Percentiles rank a stretch among this genome's conserved stretches.
Conservation (phyloP, 2,113 vertebrate genomes). For the Corythoichthys intestinalis region DNA sequence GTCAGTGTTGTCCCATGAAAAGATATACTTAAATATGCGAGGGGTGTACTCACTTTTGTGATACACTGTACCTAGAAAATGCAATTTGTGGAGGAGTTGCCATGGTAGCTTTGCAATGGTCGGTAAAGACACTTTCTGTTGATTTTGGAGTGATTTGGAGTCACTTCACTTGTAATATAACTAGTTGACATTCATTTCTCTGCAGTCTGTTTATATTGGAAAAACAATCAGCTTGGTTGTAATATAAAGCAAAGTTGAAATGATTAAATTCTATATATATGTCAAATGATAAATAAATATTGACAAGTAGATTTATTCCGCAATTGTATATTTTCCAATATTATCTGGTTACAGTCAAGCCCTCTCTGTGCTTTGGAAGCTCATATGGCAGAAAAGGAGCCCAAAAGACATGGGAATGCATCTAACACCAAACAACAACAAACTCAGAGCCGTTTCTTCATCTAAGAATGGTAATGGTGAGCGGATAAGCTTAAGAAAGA, state of each 20-base stretch:
- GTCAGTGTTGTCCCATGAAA: no score
- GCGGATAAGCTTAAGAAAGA: constrained; percentile 12
- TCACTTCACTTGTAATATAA: neutral
- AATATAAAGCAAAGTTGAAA: neutral
- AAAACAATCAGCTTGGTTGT: neutral
- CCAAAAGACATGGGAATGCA: constrained; percentile 59
- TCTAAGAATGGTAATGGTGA: constrained; percentile 16
- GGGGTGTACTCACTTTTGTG: no score
- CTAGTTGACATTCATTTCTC: neutral
- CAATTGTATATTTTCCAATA: constrained; percentile 62
- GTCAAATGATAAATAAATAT: constrained; percentile 37
- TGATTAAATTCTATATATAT: constrained; percentile 29
- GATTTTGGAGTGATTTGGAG: no score
- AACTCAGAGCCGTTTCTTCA: constrained; percentile 37
- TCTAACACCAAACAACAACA: constrained; percentile 64
- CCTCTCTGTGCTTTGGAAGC: constrained; percentile 50
- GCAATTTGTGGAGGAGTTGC: no score
- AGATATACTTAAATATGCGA: no score
- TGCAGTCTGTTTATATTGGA: neutral
- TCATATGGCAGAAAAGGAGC: constrained; percentile 68
- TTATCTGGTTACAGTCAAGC: constrained; percentile 44
- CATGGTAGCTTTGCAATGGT: no score
- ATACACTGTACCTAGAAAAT: no score
- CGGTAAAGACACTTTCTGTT: no score
- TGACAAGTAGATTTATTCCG: neutral